Percentiles rank a stretch among this genome's conserved stretches.
phyloP scores from a whole-genome alignment of 2,113 vertebrate genomes.

The Labeo rohita region DNA sequence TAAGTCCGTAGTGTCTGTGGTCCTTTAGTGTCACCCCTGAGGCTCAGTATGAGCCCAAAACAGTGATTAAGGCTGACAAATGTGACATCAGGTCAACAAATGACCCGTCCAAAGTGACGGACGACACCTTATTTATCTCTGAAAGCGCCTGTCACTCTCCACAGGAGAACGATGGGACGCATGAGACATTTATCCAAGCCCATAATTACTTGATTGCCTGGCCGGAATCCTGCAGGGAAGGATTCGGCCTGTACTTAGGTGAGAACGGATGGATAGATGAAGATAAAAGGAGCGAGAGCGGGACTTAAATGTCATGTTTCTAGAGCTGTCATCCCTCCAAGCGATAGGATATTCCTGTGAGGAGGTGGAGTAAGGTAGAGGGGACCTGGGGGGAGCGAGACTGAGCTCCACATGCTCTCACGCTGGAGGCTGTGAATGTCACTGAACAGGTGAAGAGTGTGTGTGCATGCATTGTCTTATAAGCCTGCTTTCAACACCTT shows the following conservation, averaged over 20 bases:
- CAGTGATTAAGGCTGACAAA: slow-evolving; percentile 8
- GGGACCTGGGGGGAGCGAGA: neutral
- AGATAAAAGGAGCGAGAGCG: slow-evolving; percentile 3
- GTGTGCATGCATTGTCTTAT: slow-evolving; percentile 13
- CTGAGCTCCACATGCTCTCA: slow-evolving; percentile 17
- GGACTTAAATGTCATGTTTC: slow-evolving; percentile 52
- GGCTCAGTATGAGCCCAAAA: neutral
- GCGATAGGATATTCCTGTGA: slow-evolving; percentile 20
- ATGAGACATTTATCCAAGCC: slow-evolving; percentile 42
- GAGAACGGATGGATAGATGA: slow-evolving; percentile 7
- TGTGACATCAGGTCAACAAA: slow-evolving; percentile 32
- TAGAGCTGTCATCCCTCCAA: slow-evolving; percentile 35
- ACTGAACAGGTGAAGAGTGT: slow-evolving; percentile 44
- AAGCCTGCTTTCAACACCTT: slow-evolving; percentile 8
- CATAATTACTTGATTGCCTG: slow-evolving; percentile 50
- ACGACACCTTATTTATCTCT: slow-evolving; percentile 8
- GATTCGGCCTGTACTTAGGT: neutral
- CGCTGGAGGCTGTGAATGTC: slow-evolving; percentile 47
- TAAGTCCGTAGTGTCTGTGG: neutral
- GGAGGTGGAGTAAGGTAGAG: slow-evolving; percentile 11
- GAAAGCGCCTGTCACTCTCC: slow-evolving; percentile 42
- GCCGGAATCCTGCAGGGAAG: slow-evolving; percentile 18
- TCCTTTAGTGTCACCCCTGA: neutral
- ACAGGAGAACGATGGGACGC: slow-evolving; percentile 19
- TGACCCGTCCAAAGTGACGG: neutral